Percentiles rank a stretch among this genome's conserved stretches.
Evolutionary conservation across 2,797 vertebrate genomes (phyloP).

Genomic region (Tragelaphus oryx): DNA sequence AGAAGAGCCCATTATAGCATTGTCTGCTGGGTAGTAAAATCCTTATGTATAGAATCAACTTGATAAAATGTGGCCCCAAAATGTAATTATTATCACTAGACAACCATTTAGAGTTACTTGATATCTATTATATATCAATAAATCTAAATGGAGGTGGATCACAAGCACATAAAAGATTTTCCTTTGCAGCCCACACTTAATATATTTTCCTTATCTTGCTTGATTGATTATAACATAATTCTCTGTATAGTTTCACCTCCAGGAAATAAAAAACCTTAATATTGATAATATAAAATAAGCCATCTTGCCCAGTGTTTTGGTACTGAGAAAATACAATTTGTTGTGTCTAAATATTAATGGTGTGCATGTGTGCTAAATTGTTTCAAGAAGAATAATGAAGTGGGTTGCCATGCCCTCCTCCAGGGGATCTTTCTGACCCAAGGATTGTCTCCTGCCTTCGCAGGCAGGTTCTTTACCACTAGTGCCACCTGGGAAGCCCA

Average conservation of each 20-base stretch:
- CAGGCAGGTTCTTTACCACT: background rate
- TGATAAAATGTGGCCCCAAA: conserved; percentile 48
- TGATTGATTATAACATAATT: conserved; percentile 49
- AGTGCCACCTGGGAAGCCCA: background rate
- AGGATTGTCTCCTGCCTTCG: background rate
- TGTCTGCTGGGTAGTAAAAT: conserved; percentile 5
- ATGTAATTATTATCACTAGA: conserved; percentile 46
- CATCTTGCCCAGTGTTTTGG: conserved; percentile 11
- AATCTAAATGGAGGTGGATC: conserved; percentile 18
- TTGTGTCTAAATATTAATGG: conserved; percentile 27
- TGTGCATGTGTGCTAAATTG: background rate
- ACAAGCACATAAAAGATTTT: conserved; percentile 45
- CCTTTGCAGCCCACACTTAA: background rate
- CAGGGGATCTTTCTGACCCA: background rate
- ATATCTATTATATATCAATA: conserved; percentile 45
- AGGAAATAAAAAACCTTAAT: conserved; percentile 50
- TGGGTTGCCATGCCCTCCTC: background rate
- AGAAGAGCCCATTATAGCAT: too few species aligned
- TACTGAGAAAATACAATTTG: conserved; percentile 49
- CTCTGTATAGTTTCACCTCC: conserved; percentile 6
- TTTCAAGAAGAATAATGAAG: background rate
- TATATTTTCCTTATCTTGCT: conserved; percentile 58
- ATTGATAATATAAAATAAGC: conserved; percentile 23
- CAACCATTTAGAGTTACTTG: conserved; percentile 48
- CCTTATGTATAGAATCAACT: conserved; percentile 16